Evolutionary conservation across 2,888 invertebrate genomes (phyloP).

Genomic region (Eupithecia inturbata): DNA sequence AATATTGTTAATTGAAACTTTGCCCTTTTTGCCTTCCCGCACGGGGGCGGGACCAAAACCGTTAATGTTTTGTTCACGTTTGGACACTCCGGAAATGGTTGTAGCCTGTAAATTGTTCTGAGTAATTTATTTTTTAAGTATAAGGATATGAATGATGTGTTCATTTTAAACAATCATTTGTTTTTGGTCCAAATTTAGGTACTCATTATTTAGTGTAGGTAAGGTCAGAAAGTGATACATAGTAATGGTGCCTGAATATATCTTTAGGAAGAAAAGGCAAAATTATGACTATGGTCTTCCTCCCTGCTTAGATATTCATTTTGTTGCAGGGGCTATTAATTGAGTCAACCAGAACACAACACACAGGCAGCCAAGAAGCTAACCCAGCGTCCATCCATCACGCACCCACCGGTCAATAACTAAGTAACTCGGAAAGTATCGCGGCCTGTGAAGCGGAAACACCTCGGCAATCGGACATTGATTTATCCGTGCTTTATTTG

Average conservation of each 20-base stretch:
- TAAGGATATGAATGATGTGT: neutral
- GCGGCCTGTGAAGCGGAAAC: slow-evolving; percentile 33
- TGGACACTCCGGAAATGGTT: slow-evolving; percentile 23
- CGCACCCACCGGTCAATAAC: slow-evolving; percentile 14
- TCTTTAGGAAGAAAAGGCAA: neutral
- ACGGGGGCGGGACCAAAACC: slow-evolving; percentile 14
- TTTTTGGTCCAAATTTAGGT: too few species aligned
- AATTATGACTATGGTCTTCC: neutral
- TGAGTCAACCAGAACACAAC: neutral
- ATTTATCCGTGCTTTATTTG: slow-evolving; percentile 82
- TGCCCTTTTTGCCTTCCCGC: slow-evolving; percentile 59
- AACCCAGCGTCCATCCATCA: slow-evolving; percentile 7
- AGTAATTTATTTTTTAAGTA: neutral
- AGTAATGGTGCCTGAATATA: neutral
- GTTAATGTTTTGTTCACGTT: slow-evolving; percentile 20
- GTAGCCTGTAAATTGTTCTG: neutral
- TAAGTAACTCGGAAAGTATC: slow-evolving; percentile 28
- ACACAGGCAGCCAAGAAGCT: neutral
- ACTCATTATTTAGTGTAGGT: neutral
- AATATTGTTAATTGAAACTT: slow-evolving; percentile 81
- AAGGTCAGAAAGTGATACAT: neutral
- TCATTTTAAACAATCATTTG: neutral
- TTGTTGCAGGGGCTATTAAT: neutral
- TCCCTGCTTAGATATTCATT: neutral
- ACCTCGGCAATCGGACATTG: slow-evolving; percentile 73